Base-by-base conservation (phyloP, 2,113 vertebrate genomes). In the Meriones unguiculatus region DNA sequence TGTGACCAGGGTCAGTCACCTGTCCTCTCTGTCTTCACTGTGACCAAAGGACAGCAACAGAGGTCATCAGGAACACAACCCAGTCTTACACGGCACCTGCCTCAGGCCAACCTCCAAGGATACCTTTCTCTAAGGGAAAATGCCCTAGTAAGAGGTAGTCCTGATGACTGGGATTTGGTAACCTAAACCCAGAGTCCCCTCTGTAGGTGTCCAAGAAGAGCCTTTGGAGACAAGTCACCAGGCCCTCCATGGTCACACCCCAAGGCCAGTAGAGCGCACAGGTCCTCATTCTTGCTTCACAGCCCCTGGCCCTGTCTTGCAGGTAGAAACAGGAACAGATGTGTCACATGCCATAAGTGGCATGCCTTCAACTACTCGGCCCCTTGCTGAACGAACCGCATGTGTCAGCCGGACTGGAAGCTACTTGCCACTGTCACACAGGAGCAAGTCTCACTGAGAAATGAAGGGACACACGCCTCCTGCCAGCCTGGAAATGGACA, bases 41-140 rank as follows among this genome's bases (percentile, higher is more conserved):
- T 18, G 41, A 65, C 41, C 46, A 35, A n/a, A 57, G 15, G 57
- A 32, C 14, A 54, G 30, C 17, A 81, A 72, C 77, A 4, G 46
- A 52, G 73, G 35, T 38, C 6, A 0, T 35, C 35, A 17, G 2
- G 6, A 84, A 59, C 24, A 1, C 17, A 38, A 87, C 30, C 24
- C n/a, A 15, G 64, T n/a, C 24, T 81, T n/a, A 30, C 41, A 41
- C 5, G 2, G 3, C 10, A 3, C 41, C 6, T 8, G 1, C 32
- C 13, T 7, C 0, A 1, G 1, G 10, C 28, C n/a, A 3, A 30
- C 77, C 81, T 67, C 22, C 28, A 46, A 12, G 0, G 18, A 11
- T 30, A 25, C 20, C 11, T 35, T 75, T 80, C 89, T 87, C 86
- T 18, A 2, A 9, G 7, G 25, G 5, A n/a, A 73, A 32, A 38